These are phyloP conservation scores for Cynaeus angustus DNA, from an alignment of 2,888 invertebrate genomes.

Conservation along the genomic window DNA sequence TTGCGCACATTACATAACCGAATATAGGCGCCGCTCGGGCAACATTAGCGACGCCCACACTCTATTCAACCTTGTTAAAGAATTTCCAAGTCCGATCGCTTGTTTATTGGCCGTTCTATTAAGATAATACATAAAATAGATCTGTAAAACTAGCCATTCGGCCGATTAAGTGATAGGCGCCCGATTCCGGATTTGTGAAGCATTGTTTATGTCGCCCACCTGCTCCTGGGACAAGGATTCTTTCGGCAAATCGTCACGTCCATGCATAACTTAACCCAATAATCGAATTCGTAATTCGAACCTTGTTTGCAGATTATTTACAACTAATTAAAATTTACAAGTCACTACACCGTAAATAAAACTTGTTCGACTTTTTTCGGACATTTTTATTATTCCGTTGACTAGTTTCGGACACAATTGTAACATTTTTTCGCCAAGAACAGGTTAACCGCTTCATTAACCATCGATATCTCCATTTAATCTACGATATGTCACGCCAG, in stretches of 20 bases:
- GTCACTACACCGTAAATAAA: slow-evolving; percentile 28
- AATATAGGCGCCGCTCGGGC: slow-evolving; percentile 58
- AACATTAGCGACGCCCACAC: slow-evolving; percentile 54
- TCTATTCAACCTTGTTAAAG: slow-evolving; percentile 47
- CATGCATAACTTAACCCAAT: slow-evolving; percentile 33
- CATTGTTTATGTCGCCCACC: slow-evolving; percentile 38
- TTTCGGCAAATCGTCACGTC: background rate
- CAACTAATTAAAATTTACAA: slow-evolving; percentile 43
- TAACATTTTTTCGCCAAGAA: slow-evolving; percentile 7
- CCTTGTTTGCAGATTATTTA: slow-evolving; percentile 40
- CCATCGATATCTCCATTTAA: slow-evolving; percentile 36
- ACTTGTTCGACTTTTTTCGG: slow-evolving; percentile 32
- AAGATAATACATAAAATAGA: slow-evolving; percentile 52
- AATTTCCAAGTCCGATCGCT: slow-evolving; percentile 48
- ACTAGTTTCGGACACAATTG: slow-evolving; percentile 23
- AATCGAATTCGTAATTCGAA: slow-evolving; percentile 34
- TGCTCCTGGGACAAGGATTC: slow-evolving; percentile 6
- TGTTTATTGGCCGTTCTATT: slow-evolving; percentile 53
- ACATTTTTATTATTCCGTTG: slow-evolving; percentile 32
- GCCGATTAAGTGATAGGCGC: slow-evolving; percentile 50
- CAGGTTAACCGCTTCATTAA: slow-evolving; percentile 31
- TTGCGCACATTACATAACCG: slow-evolving; percentile 58
- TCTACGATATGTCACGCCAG: slow-evolving; percentile 23
- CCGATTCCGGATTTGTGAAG: slow-evolving; percentile 46
- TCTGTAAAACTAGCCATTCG: slow-evolving; percentile 52